Evolutionary conservation across 2,797 vertebrate genomes (phyloP).

Genomic region (Macroramphosus scolopax): DNA sequence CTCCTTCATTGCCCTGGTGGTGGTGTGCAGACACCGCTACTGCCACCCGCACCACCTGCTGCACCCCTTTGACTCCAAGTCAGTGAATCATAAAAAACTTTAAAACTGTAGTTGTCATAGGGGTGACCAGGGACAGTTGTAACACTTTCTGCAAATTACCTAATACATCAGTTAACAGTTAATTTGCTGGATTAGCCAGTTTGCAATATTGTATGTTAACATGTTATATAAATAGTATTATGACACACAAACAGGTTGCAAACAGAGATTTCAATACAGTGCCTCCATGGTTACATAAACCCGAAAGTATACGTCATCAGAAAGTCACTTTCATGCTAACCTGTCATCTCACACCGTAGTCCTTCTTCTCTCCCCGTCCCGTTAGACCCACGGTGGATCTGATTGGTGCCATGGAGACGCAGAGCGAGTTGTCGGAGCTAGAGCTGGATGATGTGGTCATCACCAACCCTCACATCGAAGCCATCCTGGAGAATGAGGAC

Average conservation of each 20-base stretch:
- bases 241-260: too few relatives aligned
- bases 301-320: too few relatives aligned
- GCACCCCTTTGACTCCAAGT: conserved; percentile 92
- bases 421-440: conserved; percentile 92
- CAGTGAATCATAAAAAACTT: conserved; percentile 62
- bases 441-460: conserved; percentile 97
- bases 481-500: conserved; percentile 95
- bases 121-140: not conserved
- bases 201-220: too few relatives aligned
- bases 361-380: not conserved
- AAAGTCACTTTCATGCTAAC: too few relatives aligned
- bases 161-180: too few relatives aligned
- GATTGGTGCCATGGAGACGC: conserved; percentile 90
- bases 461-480: conserved; percentile 96
- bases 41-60: conserved; percentile 87
- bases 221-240: too few relatives aligned
- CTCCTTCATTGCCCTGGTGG: conserved; percentile 90
- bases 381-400: conserved; percentile 91
- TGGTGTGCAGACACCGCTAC: conserved; percentile 93
- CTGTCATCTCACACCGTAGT: too few relatives aligned
- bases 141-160: too few relatives aligned
- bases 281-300: too few relatives aligned
- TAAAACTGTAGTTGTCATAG: not conserved
- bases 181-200: too few relatives aligned
- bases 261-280: too few relatives aligned